These are phyloP conservation scores for Rafetus swinhoei DNA, from an alignment of 2,113 vertebrate genomes.

Conservation along the genomic window DNA sequence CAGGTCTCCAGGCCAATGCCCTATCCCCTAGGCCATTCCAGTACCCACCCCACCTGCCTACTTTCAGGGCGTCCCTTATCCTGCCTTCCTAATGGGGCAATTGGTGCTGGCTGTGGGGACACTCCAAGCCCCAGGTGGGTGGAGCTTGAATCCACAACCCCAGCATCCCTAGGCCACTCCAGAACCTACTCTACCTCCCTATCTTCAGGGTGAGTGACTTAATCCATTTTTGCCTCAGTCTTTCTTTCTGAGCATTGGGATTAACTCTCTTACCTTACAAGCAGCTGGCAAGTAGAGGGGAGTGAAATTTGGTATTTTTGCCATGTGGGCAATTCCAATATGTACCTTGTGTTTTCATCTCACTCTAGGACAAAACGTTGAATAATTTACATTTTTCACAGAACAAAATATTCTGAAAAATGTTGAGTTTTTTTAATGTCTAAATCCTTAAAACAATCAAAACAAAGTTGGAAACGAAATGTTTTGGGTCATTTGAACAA, in stretches of 20 bases:
- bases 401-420: background rate
- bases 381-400: background rate
- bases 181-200: too few species aligned
- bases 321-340: background rate
- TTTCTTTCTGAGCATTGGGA: background rate
- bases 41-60: too few species aligned
- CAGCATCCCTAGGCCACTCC: too few species aligned
- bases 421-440: background rate
- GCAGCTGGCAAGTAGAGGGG: background rate
- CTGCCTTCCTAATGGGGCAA: too few species aligned
- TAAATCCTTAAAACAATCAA: background rate
- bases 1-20: too few species aligned
- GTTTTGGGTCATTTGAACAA: background rate
- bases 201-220: too few species aligned
- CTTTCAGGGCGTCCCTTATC: too few species aligned
- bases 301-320: background rate
- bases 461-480: background rate
- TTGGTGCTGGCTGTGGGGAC: too few species aligned
- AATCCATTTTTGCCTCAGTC: background rate
- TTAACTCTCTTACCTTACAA: background rate
- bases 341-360: background rate
- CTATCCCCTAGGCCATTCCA: too few species aligned
- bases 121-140: too few species aligned
- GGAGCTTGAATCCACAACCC: too few species aligned
- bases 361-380: background rate